A percentile compares a stretch with the other conserved stretches of the same genome.
These are phyloP conservation scores for Gobio gobio DNA, from an alignment of 2,113 vertebrate genomes.

Conservation along the genomic window DNA sequence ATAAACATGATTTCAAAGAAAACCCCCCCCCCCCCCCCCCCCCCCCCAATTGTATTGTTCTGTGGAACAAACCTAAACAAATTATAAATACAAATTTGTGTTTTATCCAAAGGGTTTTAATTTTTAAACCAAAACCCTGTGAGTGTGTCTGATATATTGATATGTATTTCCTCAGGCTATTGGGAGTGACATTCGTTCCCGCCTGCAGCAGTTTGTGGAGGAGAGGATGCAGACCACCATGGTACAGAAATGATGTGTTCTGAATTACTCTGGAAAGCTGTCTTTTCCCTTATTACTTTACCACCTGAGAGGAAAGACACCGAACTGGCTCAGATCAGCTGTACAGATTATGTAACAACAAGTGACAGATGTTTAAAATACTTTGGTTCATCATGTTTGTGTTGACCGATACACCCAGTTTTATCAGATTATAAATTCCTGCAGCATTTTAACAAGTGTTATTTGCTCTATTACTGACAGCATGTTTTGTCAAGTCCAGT, in stretches of 20 bases:
- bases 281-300: background rate
- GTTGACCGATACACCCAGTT: background rate
- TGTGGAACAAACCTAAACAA: background rate
- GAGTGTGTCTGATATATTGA: background rate
- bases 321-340: background rate
- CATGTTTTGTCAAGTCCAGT: background rate
- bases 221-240: constrained; percentile 87
- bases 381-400: background rate
- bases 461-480: background rate
- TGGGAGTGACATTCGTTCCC: constrained; percentile 68
- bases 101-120: background rate
- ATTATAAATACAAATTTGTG: background rate
- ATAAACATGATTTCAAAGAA: constrained; percentile 11
- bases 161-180: constrained; percentile 57
- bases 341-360: background rate
- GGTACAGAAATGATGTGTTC: constrained; percentile 71
- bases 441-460: background rate
- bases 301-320: background rate
- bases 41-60: background rate
- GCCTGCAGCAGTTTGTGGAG: constrained; percentile 83
- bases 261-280: background rate
- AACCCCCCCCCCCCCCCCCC: no score
- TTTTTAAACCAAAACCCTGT: background rate
- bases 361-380: background rate
- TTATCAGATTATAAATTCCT: background rate